phyloP scores from a whole-genome alignment of 2,888 invertebrate genomes.

The Cotesia congregata region DNA sequence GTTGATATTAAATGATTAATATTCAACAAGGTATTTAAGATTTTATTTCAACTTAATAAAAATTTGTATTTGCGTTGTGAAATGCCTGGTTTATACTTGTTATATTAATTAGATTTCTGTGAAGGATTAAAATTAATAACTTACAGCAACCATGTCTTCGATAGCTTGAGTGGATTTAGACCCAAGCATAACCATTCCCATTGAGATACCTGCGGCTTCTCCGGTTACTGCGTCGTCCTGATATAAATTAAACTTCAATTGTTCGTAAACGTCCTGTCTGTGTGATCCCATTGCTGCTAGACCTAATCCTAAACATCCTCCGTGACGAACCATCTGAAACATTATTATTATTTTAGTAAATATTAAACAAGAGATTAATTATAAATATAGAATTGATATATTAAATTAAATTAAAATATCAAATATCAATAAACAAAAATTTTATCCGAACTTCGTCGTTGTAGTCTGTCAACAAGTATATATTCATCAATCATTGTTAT shows the following conservation, averaged over 20 bases:
- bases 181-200: constrained; percentile 99
- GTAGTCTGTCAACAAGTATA: not conserved
- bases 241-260: constrained; percentile 95
- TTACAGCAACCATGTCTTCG: constrained; percentile 92
- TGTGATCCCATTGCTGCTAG: constrained; percentile 99
- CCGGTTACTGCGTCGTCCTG: constrained; percentile 99
- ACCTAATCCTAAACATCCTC: constrained; percentile 96
- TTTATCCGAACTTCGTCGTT: not conserved
- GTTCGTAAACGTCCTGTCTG: constrained; percentile 94
- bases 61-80: not conserved
- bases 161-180: constrained; percentile 91
- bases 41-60: not conserved
- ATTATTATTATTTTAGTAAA: not conserved
- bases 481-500: not conserved
- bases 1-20: no score
- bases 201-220: constrained; percentile 98
- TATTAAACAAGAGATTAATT: no score
- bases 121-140: constrained; percentile 56
- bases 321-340: constrained; percentile 90
- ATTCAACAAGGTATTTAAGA: not conserved
- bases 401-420: not conserved
- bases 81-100: no score
- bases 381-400: constrained; percentile 37
- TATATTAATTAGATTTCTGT: no score
- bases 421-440: not conserved